Base-by-base conservation (phyloP, 2,113 vertebrate genomes). In the Camelus dromedarius region DNA sequence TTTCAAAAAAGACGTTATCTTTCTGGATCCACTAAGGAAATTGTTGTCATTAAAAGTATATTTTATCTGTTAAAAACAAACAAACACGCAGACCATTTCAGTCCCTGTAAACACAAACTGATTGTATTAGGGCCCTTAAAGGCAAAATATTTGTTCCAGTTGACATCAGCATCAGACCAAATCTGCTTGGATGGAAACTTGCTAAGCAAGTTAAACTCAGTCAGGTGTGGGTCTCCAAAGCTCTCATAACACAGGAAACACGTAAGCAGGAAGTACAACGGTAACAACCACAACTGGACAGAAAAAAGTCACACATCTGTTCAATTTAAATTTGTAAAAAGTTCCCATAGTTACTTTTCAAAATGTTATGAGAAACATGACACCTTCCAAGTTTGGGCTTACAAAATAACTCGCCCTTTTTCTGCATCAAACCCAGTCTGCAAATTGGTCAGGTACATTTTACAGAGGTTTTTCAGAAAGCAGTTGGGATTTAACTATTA, bases 291-390 rank as follows among this genome's bases (percentile, higher is more conserved):
- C 92, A 69, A 82, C 26, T 54, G 67, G 67, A 87, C 30, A 76
- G 35, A 69, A 96, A 85, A 93, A 80, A 79, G 28, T 19, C 2
- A 50, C 48, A 28, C 42, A 84, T 93, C 70, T 80, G 82, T n/a
- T 87, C 91, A 87, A 46, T 11, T 92, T 87, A 77, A 91, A 91
- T 20, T 86, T 82, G 81, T 85, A 84, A 84, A 73, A 96, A 96
- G 67, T 96, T 96, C 86, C 82, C 79, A 86, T 24, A 92, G 73
- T 93, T 82, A 92, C 93, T 93, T 96, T 86, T 90, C 81, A 86
- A 95, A 96, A 88, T 90, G 89, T 87, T 94, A 66, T 84, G 89
- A 95, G 95, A 95, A 97, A 94, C 58, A 81, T 0, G 48, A 89
- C 52, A 82, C 64, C 75, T 82, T 96, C 93, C 95, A 97, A 96